These are phyloP conservation scores for Drosophila kokeensis DNA, from an alignment of 2,888 invertebrate species.

Conservation along the genomic window DNA sequence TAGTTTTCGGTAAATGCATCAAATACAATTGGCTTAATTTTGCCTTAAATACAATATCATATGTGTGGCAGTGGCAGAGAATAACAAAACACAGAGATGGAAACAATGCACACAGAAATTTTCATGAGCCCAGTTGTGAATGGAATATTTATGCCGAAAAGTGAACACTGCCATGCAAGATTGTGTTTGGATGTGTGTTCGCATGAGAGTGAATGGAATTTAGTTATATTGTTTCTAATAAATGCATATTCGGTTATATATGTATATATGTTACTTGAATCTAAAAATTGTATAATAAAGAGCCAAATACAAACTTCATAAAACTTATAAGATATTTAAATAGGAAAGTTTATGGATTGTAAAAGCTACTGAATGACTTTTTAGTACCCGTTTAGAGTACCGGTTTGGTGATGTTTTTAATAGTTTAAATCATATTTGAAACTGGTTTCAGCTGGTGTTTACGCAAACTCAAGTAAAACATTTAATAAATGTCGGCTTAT, in stretches of 20 bases:
- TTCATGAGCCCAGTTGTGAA: conserved; percentile 25
- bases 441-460: conserved; percentile 1
- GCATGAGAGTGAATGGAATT: not conserved
- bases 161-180: conserved; percentile 39
- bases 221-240: not conserved
- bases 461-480: not conserved
- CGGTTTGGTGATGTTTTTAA: not conserved
- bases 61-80: conserved; percentile 45
- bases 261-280: not conserved
- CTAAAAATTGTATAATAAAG: not conserved
- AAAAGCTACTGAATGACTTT: not conserved
- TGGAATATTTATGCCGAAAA: conserved; percentile 37
- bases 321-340: not conserved
- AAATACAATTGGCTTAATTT: conserved; percentile 67
- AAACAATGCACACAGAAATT: conserved; percentile 1
- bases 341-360: not conserved
- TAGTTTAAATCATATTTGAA: not conserved
- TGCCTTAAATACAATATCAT: conserved; percentile 53
- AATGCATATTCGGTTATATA: not conserved
- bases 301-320: not conserved
- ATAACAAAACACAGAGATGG: conserved; percentile 10
- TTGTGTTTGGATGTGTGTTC: not conserved
- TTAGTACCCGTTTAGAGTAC: not conserved
- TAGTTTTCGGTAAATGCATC: conserved; percentile 67
- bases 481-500: not conserved